Base-by-base conservation (phyloP, 2,888 invertebrate species). In the Andrena marginata region DNA sequence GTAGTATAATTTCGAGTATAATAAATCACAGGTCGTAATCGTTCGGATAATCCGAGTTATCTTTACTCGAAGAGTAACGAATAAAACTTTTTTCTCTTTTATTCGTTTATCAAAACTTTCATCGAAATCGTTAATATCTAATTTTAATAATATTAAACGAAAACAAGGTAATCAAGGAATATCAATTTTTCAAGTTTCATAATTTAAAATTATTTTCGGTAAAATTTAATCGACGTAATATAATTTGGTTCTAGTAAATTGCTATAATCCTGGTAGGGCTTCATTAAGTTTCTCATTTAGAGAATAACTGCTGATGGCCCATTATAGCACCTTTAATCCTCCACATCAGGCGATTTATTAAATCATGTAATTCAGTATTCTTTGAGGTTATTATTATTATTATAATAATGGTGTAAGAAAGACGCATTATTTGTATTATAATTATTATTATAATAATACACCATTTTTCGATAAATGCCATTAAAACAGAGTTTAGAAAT, bases 311-410 rank as follows among this genome's bases (percentile, higher is more conserved):
- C 51, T 42, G 70, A 48, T 16, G 70, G 62, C n/a, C 42, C 54
- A 51, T 76, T 63, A 70, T 63, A 70, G 23, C 42, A 76, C 54
- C 42, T 63, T 56, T 63, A 76, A 70, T 63, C 51, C 51, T 16
- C 2, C 54, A 20, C 31, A 35, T 70, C 63, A 29, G 54, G 23
- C 48, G 63, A 35, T 76, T 76, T 70, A 76, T 76, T 70, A 42
- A 70, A 76, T 76, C 49, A 70, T 76, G 51, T 63, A 56, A 8
- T 70, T 70, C 42, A 64, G 16, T 54, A 23, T 54, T 26, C 63
- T 63, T 51, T 69, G 42, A 5, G 42, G 63, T 51, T 29, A 29
- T 54, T 42, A 7, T n/a, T 6, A 51, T 2, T 4, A 51, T n/a
- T 16, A 51, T 10, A 10, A 35, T 35, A 26, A 26, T 26, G 26